These are phyloP conservation scores for Tuta absoluta DNA, from an alignment of 2,888 invertebrate genomes.

Conservation along the genomic window DNA sequence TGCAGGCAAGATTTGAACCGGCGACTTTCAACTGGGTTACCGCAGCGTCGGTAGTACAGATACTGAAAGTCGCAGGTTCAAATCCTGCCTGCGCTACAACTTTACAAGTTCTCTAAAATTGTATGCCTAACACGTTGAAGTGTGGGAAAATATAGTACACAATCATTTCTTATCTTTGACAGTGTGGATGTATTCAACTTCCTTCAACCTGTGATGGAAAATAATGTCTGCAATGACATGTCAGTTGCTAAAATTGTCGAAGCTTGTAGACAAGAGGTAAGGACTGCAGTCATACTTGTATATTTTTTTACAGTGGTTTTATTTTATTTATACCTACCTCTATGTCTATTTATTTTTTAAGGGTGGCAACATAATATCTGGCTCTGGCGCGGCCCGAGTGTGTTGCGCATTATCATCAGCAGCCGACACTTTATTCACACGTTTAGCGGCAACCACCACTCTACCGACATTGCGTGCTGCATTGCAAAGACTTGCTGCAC, in stretches of 20 bases:
- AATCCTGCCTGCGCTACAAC: too few relatives aligned
- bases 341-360: too few relatives aligned
- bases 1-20: too few relatives aligned
- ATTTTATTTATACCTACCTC: too few relatives aligned
- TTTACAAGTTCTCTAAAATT: too few relatives aligned
- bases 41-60: too few relatives aligned
- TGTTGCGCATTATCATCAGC: conserved; percentile 94
- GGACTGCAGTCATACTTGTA: conserved; percentile 14
- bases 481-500: conserved; percentile 89
- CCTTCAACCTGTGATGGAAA: conserved; percentile 86
- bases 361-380: conserved; percentile 83
- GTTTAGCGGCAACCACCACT: conserved; percentile 93
- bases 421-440: conserved; percentile 94
- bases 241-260: conserved; percentile 87
- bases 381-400: conserved; percentile 92
- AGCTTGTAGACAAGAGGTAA: conserved; percentile 78
- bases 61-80: too few relatives aligned
- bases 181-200: conserved; percentile 94
- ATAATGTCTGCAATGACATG: conserved; percentile 81
- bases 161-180: conserved; percentile 38
- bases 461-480: conserved; percentile 92
- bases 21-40: too few relatives aligned
- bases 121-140: too few relatives aligned
- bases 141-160: too few relatives aligned
- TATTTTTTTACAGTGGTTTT: too few relatives aligned